Percentiles rank a stretch among this genome's conserved stretches.
These are phyloP conservation scores for Ailuropoda melanoleuca DNA, from an alignment of 2,113 vertebrate genomes.

Conservation along the genomic window DNA sequence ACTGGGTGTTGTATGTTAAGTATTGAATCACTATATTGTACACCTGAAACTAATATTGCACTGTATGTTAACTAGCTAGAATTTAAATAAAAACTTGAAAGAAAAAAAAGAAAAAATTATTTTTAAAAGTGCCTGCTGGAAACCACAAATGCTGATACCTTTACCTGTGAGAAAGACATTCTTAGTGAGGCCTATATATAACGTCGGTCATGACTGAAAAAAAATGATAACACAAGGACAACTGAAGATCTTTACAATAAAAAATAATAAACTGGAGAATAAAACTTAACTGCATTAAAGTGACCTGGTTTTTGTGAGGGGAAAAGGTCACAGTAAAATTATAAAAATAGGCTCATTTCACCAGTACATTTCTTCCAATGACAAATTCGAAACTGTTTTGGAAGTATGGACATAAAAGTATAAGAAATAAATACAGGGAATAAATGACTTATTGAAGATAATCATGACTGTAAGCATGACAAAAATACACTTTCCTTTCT, in stretches of 20 bases:
- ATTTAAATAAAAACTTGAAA: neutral
- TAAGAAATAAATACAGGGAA: neutral
- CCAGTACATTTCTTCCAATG: neutral
- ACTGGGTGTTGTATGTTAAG: neutral
- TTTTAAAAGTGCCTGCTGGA: neutral
- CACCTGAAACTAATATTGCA: neutral
- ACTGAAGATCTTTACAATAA: neutral
- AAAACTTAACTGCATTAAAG: neutral
- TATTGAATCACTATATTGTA: neutral
- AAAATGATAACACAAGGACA: neutral
- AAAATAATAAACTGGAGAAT: neutral
- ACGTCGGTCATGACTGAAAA: neutral
- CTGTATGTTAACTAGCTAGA: neutral
- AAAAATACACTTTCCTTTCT: neutral
- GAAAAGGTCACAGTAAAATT: neutral
- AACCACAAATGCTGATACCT: neutral
- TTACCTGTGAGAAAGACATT: neutral
- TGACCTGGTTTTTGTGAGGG: neutral
- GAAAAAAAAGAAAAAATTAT: neutral
- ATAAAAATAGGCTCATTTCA: neutral
- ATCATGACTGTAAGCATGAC: neutral
- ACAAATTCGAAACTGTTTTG: slow-evolving; percentile 9
- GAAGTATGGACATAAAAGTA: neutral
- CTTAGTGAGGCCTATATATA: neutral
- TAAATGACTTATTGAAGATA: neutral